Evolutionary conservation across 2,888 invertebrate genomes (phyloP).

Genomic region (Patella depressa): DNA sequence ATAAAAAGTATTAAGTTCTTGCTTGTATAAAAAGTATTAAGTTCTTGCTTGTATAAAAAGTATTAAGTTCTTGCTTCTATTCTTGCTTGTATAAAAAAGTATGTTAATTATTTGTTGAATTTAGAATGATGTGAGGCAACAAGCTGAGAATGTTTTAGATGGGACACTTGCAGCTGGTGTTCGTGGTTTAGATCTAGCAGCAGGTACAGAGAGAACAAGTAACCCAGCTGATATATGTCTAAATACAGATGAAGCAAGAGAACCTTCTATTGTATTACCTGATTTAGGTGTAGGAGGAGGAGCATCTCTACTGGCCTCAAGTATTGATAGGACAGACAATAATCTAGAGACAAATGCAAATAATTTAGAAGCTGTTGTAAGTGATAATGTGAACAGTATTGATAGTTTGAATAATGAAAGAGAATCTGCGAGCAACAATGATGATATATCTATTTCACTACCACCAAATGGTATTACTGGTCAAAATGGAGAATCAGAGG

Average conservation of each 20-base stretch:
- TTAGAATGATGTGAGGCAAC: constrained; percentile 9
- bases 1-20: too few relatives aligned
- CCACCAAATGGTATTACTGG: too few relatives aligned
- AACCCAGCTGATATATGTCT: constrained; percentile 9
- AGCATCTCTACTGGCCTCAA: constrained; percentile 33
- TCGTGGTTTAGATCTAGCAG: constrained; percentile 3
- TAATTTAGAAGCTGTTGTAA: neutral
- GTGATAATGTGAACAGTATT: neutral
- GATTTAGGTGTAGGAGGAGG: constrained; percentile 24
- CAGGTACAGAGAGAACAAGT: neutral
- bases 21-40: too few relatives aligned
- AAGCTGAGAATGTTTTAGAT: constrained; percentile 39
- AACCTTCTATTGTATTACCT: constrained; percentile 20
- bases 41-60: too few relatives aligned
- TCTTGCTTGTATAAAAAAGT: too few relatives aligned
- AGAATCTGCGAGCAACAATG: neutral
- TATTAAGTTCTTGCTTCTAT: too few relatives aligned
- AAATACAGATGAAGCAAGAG: constrained; percentile 14
- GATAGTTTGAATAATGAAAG: neutral
- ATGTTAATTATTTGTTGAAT: too few relatives aligned
- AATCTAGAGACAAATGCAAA: too few relatives aligned
- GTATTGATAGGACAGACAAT: constrained; percentile 3
- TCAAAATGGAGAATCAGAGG: too few relatives aligned
- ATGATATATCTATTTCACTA: neutral
- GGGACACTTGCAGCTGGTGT: constrained; percentile 31